phyloP scores from a whole-genome alignment of 2,888 invertebrate genomes.

The Drosophila pseudotakahashii region DNA sequence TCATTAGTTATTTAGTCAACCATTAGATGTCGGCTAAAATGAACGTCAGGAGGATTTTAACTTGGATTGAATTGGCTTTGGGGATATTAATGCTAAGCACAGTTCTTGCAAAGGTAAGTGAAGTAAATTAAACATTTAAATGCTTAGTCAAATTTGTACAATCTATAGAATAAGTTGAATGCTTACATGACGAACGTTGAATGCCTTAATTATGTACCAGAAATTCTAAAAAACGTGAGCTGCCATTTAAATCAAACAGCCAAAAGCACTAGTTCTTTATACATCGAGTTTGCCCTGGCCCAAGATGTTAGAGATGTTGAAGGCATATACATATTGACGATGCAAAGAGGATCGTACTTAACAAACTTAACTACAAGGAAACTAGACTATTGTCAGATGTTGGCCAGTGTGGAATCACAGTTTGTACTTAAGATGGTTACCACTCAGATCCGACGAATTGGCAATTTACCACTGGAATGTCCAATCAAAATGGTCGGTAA shows the following conservation, averaged over 20 bases:
- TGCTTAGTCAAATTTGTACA: background rate
- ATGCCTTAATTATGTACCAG: constrained; percentile 27
- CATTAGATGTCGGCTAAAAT: background rate
- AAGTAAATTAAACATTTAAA: background rate
- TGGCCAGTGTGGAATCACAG: constrained; percentile 12
- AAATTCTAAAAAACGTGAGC: constrained; percentile 7
- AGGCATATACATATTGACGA: constrained; percentile 9
- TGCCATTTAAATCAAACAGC: constrained; percentile 23
- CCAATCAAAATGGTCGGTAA: constrained; percentile 44
- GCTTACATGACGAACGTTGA: constrained; percentile 25
- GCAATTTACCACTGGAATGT: constrained; percentile 47
- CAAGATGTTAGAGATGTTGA: constrained; percentile 7
- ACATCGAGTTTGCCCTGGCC: constrained; percentile 9
- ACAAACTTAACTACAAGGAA: constrained; percentile 20
- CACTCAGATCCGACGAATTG: constrained; percentile 19
- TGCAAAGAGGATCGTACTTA: constrained; percentile 6
- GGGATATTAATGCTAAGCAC: background rate
- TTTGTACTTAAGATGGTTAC: constrained; percentile 27
- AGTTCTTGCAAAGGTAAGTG: constrained; percentile 3
- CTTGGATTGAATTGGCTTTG: background rate
- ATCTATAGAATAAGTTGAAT: constrained; percentile 4
- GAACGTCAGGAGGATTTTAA: background rate
- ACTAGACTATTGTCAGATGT: constrained; percentile 28
- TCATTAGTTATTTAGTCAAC: constrained; percentile 9
- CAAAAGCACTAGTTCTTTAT: background rate